Percentiles rank a stretch among this genome's conserved stretches.
Evolutionary conservation across 2,888 invertebrate species (phyloP).

Genomic region (Scaptomyza polygonia): DNA sequence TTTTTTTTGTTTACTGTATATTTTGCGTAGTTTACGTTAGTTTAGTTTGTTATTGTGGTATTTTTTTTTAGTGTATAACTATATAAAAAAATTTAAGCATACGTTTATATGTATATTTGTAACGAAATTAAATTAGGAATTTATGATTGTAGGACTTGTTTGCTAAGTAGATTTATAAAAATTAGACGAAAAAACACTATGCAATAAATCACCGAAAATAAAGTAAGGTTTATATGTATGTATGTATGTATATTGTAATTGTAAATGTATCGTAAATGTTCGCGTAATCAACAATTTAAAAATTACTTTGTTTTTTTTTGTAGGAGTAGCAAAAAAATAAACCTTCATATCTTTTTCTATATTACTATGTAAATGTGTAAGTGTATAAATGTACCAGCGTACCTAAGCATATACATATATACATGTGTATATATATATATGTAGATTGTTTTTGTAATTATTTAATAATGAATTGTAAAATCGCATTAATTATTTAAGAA

Average conservation of each 20-base stretch:
- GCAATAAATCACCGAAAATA: slow-evolving; percentile 79
- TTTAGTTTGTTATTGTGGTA: slow-evolving; percentile 53
- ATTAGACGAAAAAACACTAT: slow-evolving; percentile 73
- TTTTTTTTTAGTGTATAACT: slow-evolving; percentile 65
- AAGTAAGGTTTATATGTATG: slow-evolving; percentile 62
- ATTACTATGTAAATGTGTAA: slow-evolving; percentile 25
- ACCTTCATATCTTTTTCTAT: slow-evolving; percentile 40
- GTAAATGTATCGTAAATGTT: slow-evolving; percentile 36
- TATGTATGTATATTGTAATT: slow-evolving; percentile 53
- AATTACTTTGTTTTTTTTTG: slow-evolving; percentile 60
- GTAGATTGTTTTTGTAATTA: slow-evolving; percentile 26
- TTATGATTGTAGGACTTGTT: slow-evolving; percentile 70
- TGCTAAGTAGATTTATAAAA: slow-evolving; percentile 62
- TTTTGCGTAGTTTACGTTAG: slow-evolving; percentile 69
- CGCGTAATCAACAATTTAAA: slow-evolving; percentile 72
- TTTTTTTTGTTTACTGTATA: slow-evolving; percentile 50
- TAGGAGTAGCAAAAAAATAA: slow-evolving; percentile 53
- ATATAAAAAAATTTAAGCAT: slow-evolving; percentile 66
- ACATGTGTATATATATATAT: slow-evolving; percentile 37
- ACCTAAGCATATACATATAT: slow-evolving; percentile 48
- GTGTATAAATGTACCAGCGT: slow-evolving; percentile 60
- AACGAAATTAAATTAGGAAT: slow-evolving; percentile 77
- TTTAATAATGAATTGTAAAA: slow-evolving; percentile 72
- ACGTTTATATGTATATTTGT: slow-evolving; percentile 60
- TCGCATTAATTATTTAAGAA: slow-evolving; percentile 67